A percentile compares a stretch with the other conserved stretches of the same genome.
Evolutionary conservation across 92 coral and sea anemone genomes (phyloP).

Genomic region (Phenganax stokvisi): DNA sequence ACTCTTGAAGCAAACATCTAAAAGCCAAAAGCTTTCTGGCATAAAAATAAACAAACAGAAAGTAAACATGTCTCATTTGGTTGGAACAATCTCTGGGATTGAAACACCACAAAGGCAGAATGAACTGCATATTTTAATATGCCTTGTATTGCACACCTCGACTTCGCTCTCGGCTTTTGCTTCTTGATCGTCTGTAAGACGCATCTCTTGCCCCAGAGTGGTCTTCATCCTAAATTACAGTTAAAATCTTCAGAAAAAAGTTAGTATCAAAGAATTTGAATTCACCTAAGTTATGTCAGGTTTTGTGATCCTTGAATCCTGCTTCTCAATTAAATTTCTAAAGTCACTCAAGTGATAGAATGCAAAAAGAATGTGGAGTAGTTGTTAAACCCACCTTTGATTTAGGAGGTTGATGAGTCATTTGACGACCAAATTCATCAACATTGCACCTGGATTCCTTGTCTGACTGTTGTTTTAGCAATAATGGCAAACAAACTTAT

Average conservation of each 20-base stretch:
- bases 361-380: not conserved
- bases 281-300: not conserved
- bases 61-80: too few relatives aligned
- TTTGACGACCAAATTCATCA: constrained; percentile 86
- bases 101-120: not conserved
- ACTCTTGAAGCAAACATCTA: too few relatives aligned
- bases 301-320: constrained; percentile 38
- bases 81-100: not conserved
- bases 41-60: too few relatives aligned
- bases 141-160: not conserved
- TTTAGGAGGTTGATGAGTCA: constrained; percentile 51
- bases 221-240: constrained; percentile 43
- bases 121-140: not conserved
- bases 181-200: constrained; percentile 45
- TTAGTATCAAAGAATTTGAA: constrained; percentile 54
- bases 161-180: constrained; percentile 52
- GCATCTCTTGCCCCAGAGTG: constrained; percentile 19
- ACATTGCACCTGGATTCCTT: constrained; percentile 45
- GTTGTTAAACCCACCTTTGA: constrained; percentile 53
- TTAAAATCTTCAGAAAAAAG: constrained; percentile 61
- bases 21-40: too few relatives aligned
- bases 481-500: constrained; percentile 31
- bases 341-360: not conserved
- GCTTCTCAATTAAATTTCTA: constrained; percentile 5
- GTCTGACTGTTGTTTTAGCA: constrained; percentile 31